Percentiles rank a stretch among this genome's conserved stretches.
These are phyloP conservation scores for Heliconius hortense DNA, from an alignment of 2,888 invertebrate genomes.

Conservation along the genomic window DNA sequence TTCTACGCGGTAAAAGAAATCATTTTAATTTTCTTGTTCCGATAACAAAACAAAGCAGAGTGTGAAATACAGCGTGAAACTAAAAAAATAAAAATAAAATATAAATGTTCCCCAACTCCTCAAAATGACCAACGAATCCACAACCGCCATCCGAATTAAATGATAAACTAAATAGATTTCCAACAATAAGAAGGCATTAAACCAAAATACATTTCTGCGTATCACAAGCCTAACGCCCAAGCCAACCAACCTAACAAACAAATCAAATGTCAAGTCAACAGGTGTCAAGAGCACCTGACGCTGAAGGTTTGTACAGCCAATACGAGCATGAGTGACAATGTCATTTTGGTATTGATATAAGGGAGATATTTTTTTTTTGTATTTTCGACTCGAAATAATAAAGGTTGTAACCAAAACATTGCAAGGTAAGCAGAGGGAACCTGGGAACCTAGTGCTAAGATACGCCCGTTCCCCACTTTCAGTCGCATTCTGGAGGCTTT, in stretches of 20 bases:
- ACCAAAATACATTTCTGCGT: background rate
- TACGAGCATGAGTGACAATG: constrained; percentile 11
- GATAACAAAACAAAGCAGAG: background rate
- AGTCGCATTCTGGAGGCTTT: too few species aligned
- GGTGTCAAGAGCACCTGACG: constrained; percentile 12
- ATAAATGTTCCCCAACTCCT: too few species aligned
- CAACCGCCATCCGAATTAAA: too few species aligned
- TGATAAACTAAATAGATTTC: too few species aligned
- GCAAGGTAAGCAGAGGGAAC: too few species aligned
- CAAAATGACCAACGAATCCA: too few species aligned
- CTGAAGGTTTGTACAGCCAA: background rate
- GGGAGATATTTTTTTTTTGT: background rate
- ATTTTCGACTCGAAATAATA: background rate
- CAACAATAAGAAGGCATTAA: background rate
- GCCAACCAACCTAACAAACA: background rate
- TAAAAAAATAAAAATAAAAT: too few species aligned
- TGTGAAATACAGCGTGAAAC: background rate
- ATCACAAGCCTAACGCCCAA: background rate
- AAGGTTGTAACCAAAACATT: background rate
- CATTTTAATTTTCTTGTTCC: background rate
- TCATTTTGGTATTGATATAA: constrained; percentile 6
- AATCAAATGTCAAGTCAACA: constrained; percentile 20
- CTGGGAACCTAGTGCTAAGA: too few species aligned
- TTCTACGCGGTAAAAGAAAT: background rate
- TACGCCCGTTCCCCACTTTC: too few species aligned